These are phyloP conservation scores for Paedocypris sp. DNA, from an alignment of 2,113 vertebrate genomes.

Conservation along the genomic window DNA sequence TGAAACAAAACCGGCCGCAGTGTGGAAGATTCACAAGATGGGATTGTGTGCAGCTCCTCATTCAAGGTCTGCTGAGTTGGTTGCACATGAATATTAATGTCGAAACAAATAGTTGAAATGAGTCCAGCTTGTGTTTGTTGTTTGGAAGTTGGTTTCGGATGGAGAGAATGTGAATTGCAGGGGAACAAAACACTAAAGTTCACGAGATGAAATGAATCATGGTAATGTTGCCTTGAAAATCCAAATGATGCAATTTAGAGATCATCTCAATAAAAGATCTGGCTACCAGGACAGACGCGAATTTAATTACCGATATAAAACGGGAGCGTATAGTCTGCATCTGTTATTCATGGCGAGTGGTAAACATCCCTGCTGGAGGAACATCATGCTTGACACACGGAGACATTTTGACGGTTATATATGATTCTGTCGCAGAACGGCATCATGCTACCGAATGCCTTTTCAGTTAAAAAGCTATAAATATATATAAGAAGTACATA, in stretches of 20 bases:
- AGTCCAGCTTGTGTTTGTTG: neutral
- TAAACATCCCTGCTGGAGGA: slow-evolving; percentile 20
- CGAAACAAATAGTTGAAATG: neutral
- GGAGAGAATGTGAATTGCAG: slow-evolving; percentile 4
- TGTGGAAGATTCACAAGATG: neutral
- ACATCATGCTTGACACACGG: slow-evolving; percentile 7
- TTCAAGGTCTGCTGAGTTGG: neutral
- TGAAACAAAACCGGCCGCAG: neutral
- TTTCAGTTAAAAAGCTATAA: too few species aligned
- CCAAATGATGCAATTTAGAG: slow-evolving; percentile 1
- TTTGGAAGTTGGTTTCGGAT: neutral
- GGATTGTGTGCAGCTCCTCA: neutral
- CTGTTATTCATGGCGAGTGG: slow-evolving; percentile 20
- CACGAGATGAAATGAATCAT: neutral
- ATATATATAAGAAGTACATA: too few species aligned
- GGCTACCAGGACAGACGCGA: slow-evolving; percentile 30
- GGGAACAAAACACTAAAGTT: neutral
- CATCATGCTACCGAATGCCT: too few species aligned
- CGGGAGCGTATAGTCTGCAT: neutral
- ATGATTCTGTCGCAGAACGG: too few species aligned
- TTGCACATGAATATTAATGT: slow-evolving; percentile 1
- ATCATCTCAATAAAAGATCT: slow-evolving; percentile 6
- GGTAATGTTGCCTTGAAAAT: neutral
- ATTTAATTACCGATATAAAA: slow-evolving; percentile 32
- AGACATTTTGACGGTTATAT: neutral